Evolutionary conservation across 2,888 invertebrate genomes (phyloP).

Genomic region (Herminia tarsipennalis): DNA sequence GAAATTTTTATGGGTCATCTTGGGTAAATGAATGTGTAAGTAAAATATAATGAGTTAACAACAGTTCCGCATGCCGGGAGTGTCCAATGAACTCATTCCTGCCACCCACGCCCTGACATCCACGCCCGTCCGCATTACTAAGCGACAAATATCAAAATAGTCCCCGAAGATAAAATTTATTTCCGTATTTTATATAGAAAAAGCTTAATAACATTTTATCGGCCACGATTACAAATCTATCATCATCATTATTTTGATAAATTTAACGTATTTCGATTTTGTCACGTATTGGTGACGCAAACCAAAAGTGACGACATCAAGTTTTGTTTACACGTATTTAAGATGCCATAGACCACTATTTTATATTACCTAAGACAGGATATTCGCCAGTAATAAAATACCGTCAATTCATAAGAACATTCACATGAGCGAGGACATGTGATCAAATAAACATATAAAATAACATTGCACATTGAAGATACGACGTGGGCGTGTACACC

Average conservation of each 20-base stretch:
- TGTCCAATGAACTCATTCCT: constrained; percentile 74
- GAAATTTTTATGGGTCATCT: background rate
- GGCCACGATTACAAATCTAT: background rate
- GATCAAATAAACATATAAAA: constrained; percentile 45
- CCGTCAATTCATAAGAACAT: background rate
- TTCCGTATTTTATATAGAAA: constrained; percentile 28
- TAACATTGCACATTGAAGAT: constrained; percentile 27
- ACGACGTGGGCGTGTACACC: constrained; percentile 55
- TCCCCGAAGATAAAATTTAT: constrained; percentile 39
- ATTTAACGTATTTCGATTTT: background rate
- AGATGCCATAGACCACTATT: no score
- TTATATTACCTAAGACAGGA: no score
- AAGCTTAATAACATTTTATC: background rate
- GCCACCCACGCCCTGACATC: constrained; percentile 59
- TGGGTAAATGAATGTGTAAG: constrained; percentile 30
- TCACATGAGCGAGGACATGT: constrained; percentile 31
- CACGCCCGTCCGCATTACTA: constrained; percentile 50
- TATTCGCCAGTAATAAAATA: no score
- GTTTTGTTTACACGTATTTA: no score
- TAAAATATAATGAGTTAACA: constrained; percentile 44
- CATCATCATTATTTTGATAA: no score
- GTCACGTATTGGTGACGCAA: background rate
- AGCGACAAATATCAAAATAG: constrained; percentile 56
- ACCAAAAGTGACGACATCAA: background rate
- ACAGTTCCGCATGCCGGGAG: constrained; percentile 76